Conservation (phyloP, 2,888 invertebrate species). For the Deladenus siricidicola region DNA sequence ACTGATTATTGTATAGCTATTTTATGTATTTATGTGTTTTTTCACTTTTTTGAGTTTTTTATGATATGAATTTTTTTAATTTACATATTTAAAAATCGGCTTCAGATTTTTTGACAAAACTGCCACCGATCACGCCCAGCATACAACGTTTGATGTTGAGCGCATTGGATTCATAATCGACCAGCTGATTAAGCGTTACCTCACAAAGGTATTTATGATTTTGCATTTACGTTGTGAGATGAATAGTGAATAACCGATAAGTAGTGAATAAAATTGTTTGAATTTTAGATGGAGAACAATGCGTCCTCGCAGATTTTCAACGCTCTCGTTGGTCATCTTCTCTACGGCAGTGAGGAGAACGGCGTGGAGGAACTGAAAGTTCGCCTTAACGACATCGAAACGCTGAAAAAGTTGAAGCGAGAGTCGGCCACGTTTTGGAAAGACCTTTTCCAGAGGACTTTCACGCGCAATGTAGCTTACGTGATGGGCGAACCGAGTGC, state of each 20-base stretch:
- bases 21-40: neutral
- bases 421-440: slow-evolving; percentile 68
- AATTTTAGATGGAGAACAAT: slow-evolving; percentile 60
- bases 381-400: slow-evolving; percentile 32
- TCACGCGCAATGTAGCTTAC: slow-evolving; percentile 41
- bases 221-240: no score
- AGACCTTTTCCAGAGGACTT: slow-evolving; percentile 58
- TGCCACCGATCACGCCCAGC: slow-evolving; percentile 54
- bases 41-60: neutral
- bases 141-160: slow-evolving; percentile 64
- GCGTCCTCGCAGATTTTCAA: slow-evolving; percentile 72
- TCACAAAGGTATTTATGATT: slow-evolving; percentile 18
- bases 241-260: no score
- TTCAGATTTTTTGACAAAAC: slow-evolving; percentile 36
- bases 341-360: slow-evolving; percentile 61
- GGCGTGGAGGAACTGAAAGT: slow-evolving; percentile 11
- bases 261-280: no score
- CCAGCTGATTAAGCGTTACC: slow-evolving; percentile 22
- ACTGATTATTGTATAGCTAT: no score
- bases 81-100: no score
- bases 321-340: slow-evolving; percentile 71
- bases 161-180: slow-evolving; percentile 66
- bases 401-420: slow-evolving; percentile 59
- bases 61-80: neutral
- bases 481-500: slow-evolving; percentile 62